A percentile compares a stretch with the other conserved stretches of the same genome.
These are phyloP conservation scores for Microctenopoma stevenorrisi DNA, from an alignment of 2,797 vertebrate species.

Conservation along the genomic window DNA sequence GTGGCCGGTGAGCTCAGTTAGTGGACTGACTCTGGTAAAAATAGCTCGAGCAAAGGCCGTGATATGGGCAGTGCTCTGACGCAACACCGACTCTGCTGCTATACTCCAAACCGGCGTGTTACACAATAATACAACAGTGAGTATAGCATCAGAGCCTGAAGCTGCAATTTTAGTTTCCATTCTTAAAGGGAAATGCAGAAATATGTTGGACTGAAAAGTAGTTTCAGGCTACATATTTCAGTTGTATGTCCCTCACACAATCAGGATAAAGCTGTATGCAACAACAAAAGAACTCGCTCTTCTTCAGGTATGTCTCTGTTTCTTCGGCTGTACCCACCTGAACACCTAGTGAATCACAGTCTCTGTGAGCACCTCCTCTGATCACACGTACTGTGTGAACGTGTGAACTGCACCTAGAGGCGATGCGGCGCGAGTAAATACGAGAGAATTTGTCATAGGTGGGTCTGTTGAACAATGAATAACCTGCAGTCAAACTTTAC, in stretches of 20 bases:
- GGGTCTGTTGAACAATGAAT: background rate
- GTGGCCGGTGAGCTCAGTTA: slow-evolving; percentile 39
- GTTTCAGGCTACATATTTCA: too few species aligned
- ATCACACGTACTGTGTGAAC: background rate
- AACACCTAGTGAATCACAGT: background rate
- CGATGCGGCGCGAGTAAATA: background rate
- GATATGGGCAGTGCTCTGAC: slow-evolving; percentile 7
- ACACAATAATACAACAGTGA: background rate
- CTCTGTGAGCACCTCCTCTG: background rate
- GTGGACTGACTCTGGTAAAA: slow-evolving; percentile 43
- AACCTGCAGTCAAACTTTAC: background rate
- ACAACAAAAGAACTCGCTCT: too few species aligned
- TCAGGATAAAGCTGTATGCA: too few species aligned
- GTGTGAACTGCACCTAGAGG: background rate
- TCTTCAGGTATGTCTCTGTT: too few species aligned
- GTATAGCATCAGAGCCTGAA: too few species aligned
- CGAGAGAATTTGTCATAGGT: background rate
- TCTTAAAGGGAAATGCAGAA: too few species aligned
- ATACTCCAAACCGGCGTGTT: slow-evolving; percentile 5
- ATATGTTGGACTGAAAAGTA: too few species aligned
- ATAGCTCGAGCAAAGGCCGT: slow-evolving; percentile 28
- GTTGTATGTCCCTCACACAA: too few species aligned
- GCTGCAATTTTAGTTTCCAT: too few species aligned
- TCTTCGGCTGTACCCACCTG: too few species aligned
- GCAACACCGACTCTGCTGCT: slow-evolving; percentile 4